Base-by-base conservation (phyloP, 2,113 vertebrate genomes). In the Cavia porcellus region DNA sequence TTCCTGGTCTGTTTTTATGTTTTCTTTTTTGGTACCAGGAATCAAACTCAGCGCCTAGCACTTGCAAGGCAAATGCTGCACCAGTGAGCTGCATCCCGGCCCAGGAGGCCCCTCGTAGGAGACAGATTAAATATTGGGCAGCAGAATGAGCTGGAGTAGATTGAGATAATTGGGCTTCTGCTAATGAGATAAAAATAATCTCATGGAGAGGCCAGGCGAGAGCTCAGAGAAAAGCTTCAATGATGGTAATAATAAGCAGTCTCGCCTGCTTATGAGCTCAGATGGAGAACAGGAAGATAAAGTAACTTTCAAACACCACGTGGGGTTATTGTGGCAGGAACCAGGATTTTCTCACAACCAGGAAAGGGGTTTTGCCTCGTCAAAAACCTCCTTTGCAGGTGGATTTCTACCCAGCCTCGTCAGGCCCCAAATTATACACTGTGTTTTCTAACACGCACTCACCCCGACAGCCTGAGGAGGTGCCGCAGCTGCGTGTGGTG, bases 131-230 rank as follows among this genome's bases (percentile, higher is more conserved):
- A 59, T 32, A 75, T 0, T 50, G 3, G 59, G 22, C 30, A 32
- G 2, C 13, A 38, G 68, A 30, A 84, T 83, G 42, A 92, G 55
- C 10, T 45, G 35, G 50, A 89, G 45, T 62, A 42, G 64, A 52
- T n/a, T 75, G 2, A 52, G 89, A 32, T 5, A 7, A n/a, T 79
- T 52, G 50, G 72, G 74, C 64, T 89, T 84, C 61, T 84, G 45
- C 68, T 89, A 68, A 79, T 79, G 88, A 72, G 35, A 35, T 84
- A 72, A 84, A 62, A 92, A n/a, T 66, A 80, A 87, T 80, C 84
- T 93, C 74, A 90, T 42, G 47, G 47, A 89, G 50, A 92, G 75
- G 45, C 11, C 42, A 28, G 68, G 45, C 15, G 75, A 82, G 47
- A 42, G 92, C 68, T 7, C 4, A 68, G n/a, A 35, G 38, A 14